Base-by-base conservation (phyloP, 2,797 vertebrate species). In the Channallabes apus region DNA sequence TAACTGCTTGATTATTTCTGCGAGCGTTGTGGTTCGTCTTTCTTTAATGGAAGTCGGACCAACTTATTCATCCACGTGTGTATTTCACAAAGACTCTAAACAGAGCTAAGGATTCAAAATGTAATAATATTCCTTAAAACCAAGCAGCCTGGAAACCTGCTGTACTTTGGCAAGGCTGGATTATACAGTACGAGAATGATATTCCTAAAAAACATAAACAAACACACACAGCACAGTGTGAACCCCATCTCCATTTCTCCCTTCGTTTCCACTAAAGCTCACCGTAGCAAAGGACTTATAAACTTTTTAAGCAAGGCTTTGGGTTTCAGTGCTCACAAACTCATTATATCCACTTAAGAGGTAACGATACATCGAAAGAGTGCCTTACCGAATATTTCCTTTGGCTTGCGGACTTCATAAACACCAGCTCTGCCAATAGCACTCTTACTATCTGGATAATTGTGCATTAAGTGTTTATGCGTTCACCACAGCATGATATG, bases 311-410 rank as follows among this genome's bases (percentile, higher is more conserved):
- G 61, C 62, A 51, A 17, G 20, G 72, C 61, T 71, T 77, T 78
- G 56, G 61, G 38, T 80, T 83, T 83, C 58, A 65, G 58, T 22
- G 81, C 76, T 41, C 65, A 86, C 68, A 54, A 73, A 71, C 72
- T 78, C 85, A 54, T 86, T 72, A 72, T 29, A 71, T 6, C 38
- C 75, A 83, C 58, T 71, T 71, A 71, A 83, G 12, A 83, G 54
- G 81, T 54, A 79, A 83, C 46, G 65, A 61, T 79, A 79, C 56
- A 80, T n/a, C 41, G 56, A 12, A 61, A 71, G n/a, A 62, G 61
- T 0, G 9, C 38, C 38, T 82, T 61, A 51, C 27, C 32, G 27
- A 86, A 79, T 79, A 41, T 86, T 80, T 86, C 58, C 56, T 79
- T 46, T 79, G 24, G 75, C 27, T 82, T 69, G n/a, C 0, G 6